These are phyloP conservation scores for Aphis craccivora DNA, from an alignment of 1,140 invertebrate genomes.

Conservation along the genomic window DNA sequence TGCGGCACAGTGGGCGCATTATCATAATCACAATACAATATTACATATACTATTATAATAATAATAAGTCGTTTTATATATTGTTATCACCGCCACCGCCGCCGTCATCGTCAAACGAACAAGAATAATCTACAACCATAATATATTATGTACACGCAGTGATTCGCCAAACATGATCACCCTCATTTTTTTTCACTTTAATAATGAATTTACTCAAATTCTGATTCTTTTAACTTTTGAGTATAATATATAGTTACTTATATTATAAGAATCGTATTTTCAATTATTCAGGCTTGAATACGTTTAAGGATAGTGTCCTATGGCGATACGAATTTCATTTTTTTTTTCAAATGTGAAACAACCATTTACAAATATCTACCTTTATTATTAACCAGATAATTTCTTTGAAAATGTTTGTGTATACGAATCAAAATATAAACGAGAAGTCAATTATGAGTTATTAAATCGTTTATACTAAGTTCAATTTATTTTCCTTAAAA, in stretches of 20 bases:
- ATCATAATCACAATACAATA: constrained; percentile 17
- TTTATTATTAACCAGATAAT: not conserved
- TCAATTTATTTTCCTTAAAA: no score
- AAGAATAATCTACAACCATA: not conserved
- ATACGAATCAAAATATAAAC: no score
- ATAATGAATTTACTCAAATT: not conserved
- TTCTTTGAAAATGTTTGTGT: no score
- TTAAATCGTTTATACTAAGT: no score
- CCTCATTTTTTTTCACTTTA: no score
- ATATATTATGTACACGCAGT: not conserved
- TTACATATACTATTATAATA: not conserved
- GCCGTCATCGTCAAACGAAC: not conserved
- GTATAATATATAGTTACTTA: no score
- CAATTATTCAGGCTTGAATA: no score
- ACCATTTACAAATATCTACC: not conserved
- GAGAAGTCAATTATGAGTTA: no score
- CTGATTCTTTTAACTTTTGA: no score
- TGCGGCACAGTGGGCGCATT: not conserved
- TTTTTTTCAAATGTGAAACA: not conserved
- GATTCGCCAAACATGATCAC: no score
- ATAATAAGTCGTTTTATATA: not conserved
- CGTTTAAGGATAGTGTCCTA: not conserved
- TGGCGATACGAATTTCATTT: not conserved
- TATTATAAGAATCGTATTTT: no score
- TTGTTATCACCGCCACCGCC: not conserved